Base-by-base conservation (phyloP, 2,113 vertebrate genomes). In the Pandion haliaetus region DNA sequence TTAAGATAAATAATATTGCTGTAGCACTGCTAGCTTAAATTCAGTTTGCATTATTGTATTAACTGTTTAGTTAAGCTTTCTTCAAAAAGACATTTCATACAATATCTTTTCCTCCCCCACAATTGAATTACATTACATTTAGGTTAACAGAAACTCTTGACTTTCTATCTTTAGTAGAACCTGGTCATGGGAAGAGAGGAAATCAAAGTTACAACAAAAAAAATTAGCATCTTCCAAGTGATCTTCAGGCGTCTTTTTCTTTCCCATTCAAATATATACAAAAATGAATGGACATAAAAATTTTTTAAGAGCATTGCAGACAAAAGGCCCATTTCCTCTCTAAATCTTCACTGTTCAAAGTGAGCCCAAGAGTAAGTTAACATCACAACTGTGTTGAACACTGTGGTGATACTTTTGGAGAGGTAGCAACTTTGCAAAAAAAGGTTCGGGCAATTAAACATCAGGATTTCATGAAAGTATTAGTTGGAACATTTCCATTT, bases 111-210 rank as follows among this genome's bases (percentile, higher is more conserved):
- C 29, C 40, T 67, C 23, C 40, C 34, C 20, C 25, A 17, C 10
- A 69, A 61, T 0, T 63, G 14, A 54, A 90, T 83, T 58, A 66
- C 14, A 14, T 65, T 77, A 69, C 31, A 36, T 49, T 67, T 40
- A 88, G 4, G 17, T 55, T 70, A 78, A 82, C 23, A 73, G 36
- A 88, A 94, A 87, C 18, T 58, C 57, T 69, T 82, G 29, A 66
- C 40, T 96, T 91, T 70, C 55, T 93, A 69, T 45, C 32, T 94
- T 79, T 72, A 82, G 86, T 31, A 90, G 42, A 93, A 94, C 81
- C 83, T 87, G 88, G 65, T 93, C 40, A 88, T 9, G 34, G 49
- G 26, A 87, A 61, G 50, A 85, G 54, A 96, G 76, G 71, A 94
- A 90, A 91, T 57, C 34, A 78, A 62, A 62, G 45, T 84, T 88